Conservation (phyloP, 2,888 invertebrate species). For the Ormyrus pomaceus region DNA sequence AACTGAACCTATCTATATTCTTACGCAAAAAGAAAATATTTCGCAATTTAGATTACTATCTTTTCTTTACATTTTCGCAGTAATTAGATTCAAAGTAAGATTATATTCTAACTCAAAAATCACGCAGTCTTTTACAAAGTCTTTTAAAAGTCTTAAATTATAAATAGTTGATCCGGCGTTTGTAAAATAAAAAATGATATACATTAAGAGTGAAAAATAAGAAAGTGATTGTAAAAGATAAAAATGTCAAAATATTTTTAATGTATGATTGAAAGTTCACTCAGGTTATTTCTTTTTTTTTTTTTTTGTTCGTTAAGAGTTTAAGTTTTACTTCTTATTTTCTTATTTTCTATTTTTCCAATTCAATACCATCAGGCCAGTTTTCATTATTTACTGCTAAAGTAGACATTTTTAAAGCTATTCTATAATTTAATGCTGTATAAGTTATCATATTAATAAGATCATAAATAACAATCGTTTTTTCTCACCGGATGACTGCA, state of each 20-base stretch:
- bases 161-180: constrained; percentile 35
- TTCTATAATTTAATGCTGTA: constrained; percentile 55
- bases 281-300: constrained; percentile 2
- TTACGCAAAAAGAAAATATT: constrained; percentile 32
- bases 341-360: constrained; percentile 31
- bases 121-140: constrained; percentile 55
- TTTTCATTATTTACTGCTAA: constrained; percentile 48
- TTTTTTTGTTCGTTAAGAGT: constrained; percentile 39
- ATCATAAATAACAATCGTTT: constrained; percentile 56
- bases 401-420: constrained; percentile 51
- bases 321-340: constrained; percentile 17
- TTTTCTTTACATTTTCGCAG: constrained; percentile 34
- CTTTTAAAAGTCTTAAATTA: constrained; percentile 53
- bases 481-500: constrained; percentile 53
- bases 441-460: constrained; percentile 55
- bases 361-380: constrained; percentile 48
- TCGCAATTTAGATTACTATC: constrained; percentile 21
- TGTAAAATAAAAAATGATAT: constrained; percentile 17
- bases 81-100: constrained; percentile 44
- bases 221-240: not conserved
- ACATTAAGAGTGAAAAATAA: constrained; percentile 8
- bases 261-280: constrained; percentile 20
- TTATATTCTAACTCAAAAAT: constrained; percentile 43
- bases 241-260: not conserved
- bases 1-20: constrained; percentile 25